These are phyloP conservation scores for Sylvicola cinctus DNA, from an alignment of 2,888 invertebrate species.

Conservation along the genomic window DNA sequence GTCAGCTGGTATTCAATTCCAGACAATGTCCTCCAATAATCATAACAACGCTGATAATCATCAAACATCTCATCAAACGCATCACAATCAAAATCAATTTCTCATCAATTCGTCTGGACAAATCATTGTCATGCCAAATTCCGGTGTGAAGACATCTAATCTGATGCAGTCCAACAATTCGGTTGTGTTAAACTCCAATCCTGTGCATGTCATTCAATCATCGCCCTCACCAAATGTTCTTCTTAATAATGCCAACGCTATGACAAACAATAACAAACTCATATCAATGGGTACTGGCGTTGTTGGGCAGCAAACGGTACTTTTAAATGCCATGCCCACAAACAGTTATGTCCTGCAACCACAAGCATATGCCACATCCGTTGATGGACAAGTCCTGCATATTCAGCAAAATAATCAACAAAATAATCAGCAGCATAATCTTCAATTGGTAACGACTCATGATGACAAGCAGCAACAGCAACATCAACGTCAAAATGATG, in stretches of 20 bases:
- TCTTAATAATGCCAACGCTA: too few species aligned
- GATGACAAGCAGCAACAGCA: conserved; percentile 30
- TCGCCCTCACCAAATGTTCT: conserved; percentile 2
- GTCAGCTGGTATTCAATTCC: too few species aligned
- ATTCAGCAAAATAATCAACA: conserved; percentile 11
- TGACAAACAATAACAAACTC: conserved; percentile 2
- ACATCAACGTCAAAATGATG: conserved; percentile 48
- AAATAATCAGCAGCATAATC: conserved; percentile 1
- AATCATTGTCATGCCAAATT: conserved; percentile 19
- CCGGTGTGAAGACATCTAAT: conserved; percentile 3
- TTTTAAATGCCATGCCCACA: conserved; percentile 60
- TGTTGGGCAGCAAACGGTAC: conserved; percentile 54
- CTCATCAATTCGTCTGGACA: conserved; percentile 26
- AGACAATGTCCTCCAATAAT: background rate
- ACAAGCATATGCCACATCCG: conserved; percentile 31
- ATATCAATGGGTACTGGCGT: conserved; percentile 17
- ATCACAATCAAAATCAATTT: conserved; percentile 14
- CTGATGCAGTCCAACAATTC: conserved; percentile 7
- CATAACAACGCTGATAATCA: conserved; percentile 2
- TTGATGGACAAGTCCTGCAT: conserved; percentile 15
- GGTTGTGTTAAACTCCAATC: conserved; percentile 5
- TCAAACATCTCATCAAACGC: conserved; percentile 9
- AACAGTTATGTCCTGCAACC: conserved; percentile 62
- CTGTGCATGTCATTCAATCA: conserved; percentile 7
- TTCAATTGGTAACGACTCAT: background rate